phyloP scores from a whole-genome alignment of 2,888 invertebrate genomes.

The Drosophila prolongata region DNA sequence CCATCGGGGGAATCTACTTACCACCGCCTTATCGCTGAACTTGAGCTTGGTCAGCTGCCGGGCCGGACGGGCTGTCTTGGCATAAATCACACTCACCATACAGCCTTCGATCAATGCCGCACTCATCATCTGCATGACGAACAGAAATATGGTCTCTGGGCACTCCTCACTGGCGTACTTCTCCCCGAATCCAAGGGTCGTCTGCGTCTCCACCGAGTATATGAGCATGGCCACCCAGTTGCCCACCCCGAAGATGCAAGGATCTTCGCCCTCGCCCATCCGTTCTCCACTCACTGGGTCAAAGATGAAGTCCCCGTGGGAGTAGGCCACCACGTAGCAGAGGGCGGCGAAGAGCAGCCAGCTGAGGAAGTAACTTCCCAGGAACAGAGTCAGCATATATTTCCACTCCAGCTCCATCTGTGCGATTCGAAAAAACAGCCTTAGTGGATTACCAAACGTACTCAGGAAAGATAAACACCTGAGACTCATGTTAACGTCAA shows the following conservation, averaged over 20 bases:
- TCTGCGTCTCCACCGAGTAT: slow-evolving; percentile 95
- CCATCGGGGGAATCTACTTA: slow-evolving; percentile 81
- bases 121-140: slow-evolving; percentile 92
- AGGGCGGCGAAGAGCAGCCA: slow-evolving; percentile 92
- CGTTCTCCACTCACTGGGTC: slow-evolving; percentile 85
- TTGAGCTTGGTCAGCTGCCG: slow-evolving; percentile 91
- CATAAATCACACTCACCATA: slow-evolving; percentile 89
- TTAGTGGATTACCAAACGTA: neutral
- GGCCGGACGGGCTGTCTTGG: slow-evolving; percentile 92
- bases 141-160: slow-evolving; percentile 89
- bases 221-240: slow-evolving; percentile 89
- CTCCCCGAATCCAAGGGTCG: slow-evolving; percentile 93
- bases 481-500: neutral
- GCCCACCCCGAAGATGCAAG: slow-evolving; percentile 87
- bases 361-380: slow-evolving; percentile 92
- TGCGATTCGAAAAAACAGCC: neutral
- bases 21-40: slow-evolving; percentile 91
- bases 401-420: slow-evolving; percentile 92
- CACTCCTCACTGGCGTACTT: slow-evolving; percentile 93
- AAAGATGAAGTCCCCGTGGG: slow-evolving; percentile 90
- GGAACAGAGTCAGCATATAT: slow-evolving; percentile 94
- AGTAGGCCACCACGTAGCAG: slow-evolving; percentile 91
- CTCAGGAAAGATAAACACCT: neutral
- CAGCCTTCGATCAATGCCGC: slow-evolving; percentile 87
- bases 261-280: slow-evolving; percentile 84